Evolutionary conservation across 2,113 vertebrate genomes (phyloP).

Genomic region (Mesoclemmys tuberculata): DNA sequence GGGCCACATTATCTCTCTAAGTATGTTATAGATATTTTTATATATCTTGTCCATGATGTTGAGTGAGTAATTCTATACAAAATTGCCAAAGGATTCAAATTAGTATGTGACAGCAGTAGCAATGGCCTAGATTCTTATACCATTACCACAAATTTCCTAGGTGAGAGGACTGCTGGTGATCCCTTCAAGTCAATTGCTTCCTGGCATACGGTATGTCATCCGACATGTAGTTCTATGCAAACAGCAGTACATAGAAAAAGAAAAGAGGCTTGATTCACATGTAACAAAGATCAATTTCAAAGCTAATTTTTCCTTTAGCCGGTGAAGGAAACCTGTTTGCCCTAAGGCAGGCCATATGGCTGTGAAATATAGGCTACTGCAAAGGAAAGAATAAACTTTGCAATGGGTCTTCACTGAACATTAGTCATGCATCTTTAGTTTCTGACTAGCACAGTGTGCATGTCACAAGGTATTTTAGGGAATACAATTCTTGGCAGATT

Average conservation of each 20-base stretch:
- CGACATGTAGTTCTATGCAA: rapidly evolving
- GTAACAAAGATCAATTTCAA: background rate
- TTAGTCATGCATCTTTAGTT: background rate
- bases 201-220: rapidly evolving
- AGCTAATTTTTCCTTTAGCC: background rate
- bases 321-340: background rate
- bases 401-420: rapidly evolving
- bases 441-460: background rate
- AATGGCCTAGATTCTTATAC: background rate
- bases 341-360: background rate
- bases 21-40: background rate
- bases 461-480: background rate
- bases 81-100: background rate
- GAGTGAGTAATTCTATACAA: background rate
- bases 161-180: background rate
- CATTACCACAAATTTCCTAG: rapidly evolving
- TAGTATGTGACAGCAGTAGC: background rate
- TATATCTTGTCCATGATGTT: background rate
- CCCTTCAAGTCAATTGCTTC: background rate
- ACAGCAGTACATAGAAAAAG: background rate
- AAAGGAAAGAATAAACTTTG: rapidly evolving
- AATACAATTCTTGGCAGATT: background rate
- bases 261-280: background rate
- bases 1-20: background rate
- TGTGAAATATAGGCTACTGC: rapidly evolving